Base-by-base conservation (phyloP, 2,888 invertebrate species). In the Eupithecia vulgata region DNA sequence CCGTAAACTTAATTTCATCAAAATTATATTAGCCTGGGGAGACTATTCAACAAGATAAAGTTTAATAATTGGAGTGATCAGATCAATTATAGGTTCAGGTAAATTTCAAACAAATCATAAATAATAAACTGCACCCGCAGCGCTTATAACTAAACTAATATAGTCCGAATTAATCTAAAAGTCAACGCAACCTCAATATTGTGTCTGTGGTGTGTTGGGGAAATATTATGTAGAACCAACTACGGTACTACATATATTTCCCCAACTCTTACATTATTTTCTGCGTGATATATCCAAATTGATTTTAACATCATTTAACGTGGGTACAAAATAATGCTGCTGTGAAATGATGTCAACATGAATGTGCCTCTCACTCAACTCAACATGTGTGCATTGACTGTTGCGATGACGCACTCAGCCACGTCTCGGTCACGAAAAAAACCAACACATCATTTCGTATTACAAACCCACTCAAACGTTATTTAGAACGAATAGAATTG, bases 341-440 rank as follows among this genome's bases (percentile, higher is more conserved):
- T n/a, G 30, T 30, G 62, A 3, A 10, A 35, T 37, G 72, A 72
- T 78, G 76, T 76, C 67, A 75, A 68, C 59, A 70, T 17, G 37
- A 37, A 45, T 35, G 72, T 83, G 85, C 73, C 67, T 35, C 75
- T 76, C 83, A 86, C 86, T 86, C 81, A 87, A 86, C 80, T 79
- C 75, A 73, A 78, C 84, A 83, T 83, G 84, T 87, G 86, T 79
- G 77, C 72, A 59, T 67, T 57, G 68, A 71, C 61, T 40, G 69
- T 61, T n/a, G 21, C 21, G 62, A 73, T 85, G 85, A 86, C 86
- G 86, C 84, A 84, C 81, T 8, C 30, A 34, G 30, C 59, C 67
- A 64, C 73, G 68, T 74, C 71, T 78, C 76, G 68, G 61, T 73
- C 73, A 79, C 72, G 76, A 76, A 74, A 76, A 78, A 77, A 70